A percentile compares a stretch with the other conserved stretches of the same genome.
Evolutionary conservation across 2,797 vertebrate genomes (phyloP).

Genomic region (Phalanger gymnotis): DNA sequence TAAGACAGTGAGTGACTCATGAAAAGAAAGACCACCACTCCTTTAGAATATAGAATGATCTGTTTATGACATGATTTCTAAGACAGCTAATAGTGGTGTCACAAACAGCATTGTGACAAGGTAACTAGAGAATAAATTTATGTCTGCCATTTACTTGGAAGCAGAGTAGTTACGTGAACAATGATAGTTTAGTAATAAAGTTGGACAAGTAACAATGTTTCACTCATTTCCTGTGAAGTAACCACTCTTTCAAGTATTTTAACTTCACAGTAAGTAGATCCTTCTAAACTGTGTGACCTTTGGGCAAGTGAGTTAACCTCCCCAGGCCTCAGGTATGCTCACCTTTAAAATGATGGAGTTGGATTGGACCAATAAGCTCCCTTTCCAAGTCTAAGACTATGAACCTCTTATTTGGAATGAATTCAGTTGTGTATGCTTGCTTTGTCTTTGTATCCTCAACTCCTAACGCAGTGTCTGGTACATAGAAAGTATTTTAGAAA

Average conservation of each 20-base stretch:
- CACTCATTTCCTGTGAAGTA: conserved; percentile 44
- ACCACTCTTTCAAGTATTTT: conserved; percentile 29
- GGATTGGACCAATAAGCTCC: not conserved
- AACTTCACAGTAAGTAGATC: conserved; percentile 52
- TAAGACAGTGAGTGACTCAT: not conserved
- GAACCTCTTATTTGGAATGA: not conserved
- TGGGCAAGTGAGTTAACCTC: not conserved
- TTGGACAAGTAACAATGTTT: conserved; percentile 50
- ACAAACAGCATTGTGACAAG: conserved; percentile 47
- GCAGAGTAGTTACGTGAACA: conserved; percentile 44
- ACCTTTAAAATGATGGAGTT: not conserved
- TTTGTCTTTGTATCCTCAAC: not conserved
- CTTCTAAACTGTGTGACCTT: conserved; percentile 21
- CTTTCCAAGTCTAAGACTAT: not conserved
- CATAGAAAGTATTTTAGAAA: not conserved
- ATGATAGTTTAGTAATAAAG: conserved; percentile 38
- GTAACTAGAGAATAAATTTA: conserved; percentile 39
- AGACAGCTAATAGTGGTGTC: conserved; percentile 67
- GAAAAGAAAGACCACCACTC: not conserved
- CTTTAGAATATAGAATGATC: conserved; percentile 51
- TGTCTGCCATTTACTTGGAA: conserved; percentile 40
- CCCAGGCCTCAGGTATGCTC: not conserved
- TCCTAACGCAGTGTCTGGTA: not conserved
- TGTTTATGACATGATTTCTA: conserved; percentile 63
- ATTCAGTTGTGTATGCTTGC: not conserved